A percentile compares a stretch with the other conserved stretches of the same genome.
Evolutionary conservation across 2,113 vertebrate species (phyloP).

Genomic region (Phrynosoma blainvillii): DNA sequence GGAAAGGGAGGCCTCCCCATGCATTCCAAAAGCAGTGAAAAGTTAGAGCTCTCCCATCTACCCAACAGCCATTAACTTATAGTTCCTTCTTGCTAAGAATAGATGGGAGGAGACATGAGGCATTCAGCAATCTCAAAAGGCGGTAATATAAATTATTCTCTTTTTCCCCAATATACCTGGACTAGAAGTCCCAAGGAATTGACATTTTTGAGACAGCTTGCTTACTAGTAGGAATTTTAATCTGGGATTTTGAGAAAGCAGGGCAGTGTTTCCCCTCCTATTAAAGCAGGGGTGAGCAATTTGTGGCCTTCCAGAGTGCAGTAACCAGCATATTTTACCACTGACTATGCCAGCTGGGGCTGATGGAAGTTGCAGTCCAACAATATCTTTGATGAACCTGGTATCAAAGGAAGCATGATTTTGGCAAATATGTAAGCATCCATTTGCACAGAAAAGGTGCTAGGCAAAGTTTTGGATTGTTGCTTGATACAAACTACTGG

Average conservation of each 20-base stretch:
- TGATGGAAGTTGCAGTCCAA: no score
- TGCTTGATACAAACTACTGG: neutral
- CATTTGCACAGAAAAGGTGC: neutral
- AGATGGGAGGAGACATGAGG: neutral
- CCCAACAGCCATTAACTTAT: neutral
- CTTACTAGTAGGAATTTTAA: neutral
- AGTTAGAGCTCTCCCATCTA: neutral
- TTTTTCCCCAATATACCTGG: neutral
- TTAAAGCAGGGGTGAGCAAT: neutral
- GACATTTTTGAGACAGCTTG: neutral
- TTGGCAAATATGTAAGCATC: neutral
- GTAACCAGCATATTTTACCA: no score
- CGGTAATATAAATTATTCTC: neutral
- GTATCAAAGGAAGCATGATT: neutral
- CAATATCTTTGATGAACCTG: no score
- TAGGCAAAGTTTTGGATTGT: neutral
- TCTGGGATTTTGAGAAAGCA: neutral
- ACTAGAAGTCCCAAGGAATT: neutral
- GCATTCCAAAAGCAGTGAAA: conserved; percentile 10
- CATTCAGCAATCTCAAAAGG: neutral
- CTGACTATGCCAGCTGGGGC: no score
- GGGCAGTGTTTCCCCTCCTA: neutral
- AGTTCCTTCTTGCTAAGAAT: conserved; percentile 2
- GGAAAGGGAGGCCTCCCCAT: conserved; percentile 20
- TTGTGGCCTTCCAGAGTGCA: no score